Conservation (phyloP, 2,113 vertebrate species). For the Hippocampus barbouri region DNA sequence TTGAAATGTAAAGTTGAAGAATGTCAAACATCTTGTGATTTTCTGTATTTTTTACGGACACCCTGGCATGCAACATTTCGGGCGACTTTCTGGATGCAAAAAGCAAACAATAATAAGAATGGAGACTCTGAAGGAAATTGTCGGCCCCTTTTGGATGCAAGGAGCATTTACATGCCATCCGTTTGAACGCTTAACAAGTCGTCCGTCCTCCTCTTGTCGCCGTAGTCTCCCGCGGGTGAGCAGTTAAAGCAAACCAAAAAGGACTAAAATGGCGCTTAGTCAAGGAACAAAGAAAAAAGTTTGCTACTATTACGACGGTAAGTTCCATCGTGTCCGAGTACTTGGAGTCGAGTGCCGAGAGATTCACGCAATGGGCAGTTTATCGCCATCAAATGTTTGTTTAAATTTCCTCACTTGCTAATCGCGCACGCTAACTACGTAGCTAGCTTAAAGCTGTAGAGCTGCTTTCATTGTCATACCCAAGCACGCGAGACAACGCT, state of each 20-base stretch:
- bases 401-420: conserved; percentile 37
- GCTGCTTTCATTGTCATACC: conserved; percentile 24
- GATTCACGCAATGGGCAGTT: background rate
- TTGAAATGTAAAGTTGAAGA: background rate
- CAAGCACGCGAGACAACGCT: background rate
- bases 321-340: conserved; percentile 28
- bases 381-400: conserved; percentile 17
- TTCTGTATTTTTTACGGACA: background rate
- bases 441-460: conserved; percentile 47
- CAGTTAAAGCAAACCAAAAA: conserved; percentile 37
- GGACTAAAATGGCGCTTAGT: conserved; percentile 69
- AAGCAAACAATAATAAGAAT: background rate
- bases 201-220: conserved; percentile 49
- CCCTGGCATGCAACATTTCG: background rate
- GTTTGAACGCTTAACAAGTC: conserved; percentile 17
- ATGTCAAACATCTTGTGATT: background rate
- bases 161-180: background rate
- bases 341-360: background rate
- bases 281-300: conserved; percentile 94
- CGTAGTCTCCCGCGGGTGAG: conserved; percentile 41
- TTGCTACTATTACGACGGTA: conserved; percentile 96
- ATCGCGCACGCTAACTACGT: conserved; percentile 45
- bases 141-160: conserved; percentile 32
- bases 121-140: background rate
- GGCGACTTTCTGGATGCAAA: background rate